Base-by-base conservation (phyloP, 2,888 invertebrate species). In the Barypeithes pellucidus region DNA sequence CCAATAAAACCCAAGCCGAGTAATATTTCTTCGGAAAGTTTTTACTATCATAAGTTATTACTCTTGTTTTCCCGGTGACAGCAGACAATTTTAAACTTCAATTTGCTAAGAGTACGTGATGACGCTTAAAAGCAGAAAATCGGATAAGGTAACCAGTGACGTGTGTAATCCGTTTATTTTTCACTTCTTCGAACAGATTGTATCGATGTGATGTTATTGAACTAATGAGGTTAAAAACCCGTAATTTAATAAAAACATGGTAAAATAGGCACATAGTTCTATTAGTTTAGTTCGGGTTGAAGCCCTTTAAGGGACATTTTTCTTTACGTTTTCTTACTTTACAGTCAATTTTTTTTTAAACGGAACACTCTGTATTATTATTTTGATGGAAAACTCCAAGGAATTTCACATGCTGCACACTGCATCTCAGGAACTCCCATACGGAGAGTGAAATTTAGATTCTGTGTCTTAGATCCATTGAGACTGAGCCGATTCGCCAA, bases 41-140 rank as follows among this genome's bases (percentile, higher is more conserved):
- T 60, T 67, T 67, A 57, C 47, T 57, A 67, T 60, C 60, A n/a
- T 29, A 67, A 68, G 52, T 68, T 68, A 68, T 68, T 29, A 29
- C 52, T 4, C 22, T 60, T 68, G 52, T 68, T 68, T 68, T 60
- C 52, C 52, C 36, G 61, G 43, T 18, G 50, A 61, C 36, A 50
- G 36, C 33, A 16, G 52, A 52, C 61, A 61, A 68, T 61, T 68
- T 68, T 68, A 68, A 68, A 61, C 52, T 68, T 61, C 52, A 68
- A 33, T 57, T 68, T 68, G 61, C 47, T 41, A 59, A 68, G 63
- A 63, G 70, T 57, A 70, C 70, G 70, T 70, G 70, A 70, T 70
- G 63, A 45, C 63, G 63, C 63, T 47, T 33, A 22, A 70, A 43
- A 63, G 70, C 14, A n/a, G 18, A 63, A 70, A 70, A 70, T 70